phyloP scores from a whole-genome alignment of 2,888 invertebrate species.

The Cactoblastis cactorum region DNA sequence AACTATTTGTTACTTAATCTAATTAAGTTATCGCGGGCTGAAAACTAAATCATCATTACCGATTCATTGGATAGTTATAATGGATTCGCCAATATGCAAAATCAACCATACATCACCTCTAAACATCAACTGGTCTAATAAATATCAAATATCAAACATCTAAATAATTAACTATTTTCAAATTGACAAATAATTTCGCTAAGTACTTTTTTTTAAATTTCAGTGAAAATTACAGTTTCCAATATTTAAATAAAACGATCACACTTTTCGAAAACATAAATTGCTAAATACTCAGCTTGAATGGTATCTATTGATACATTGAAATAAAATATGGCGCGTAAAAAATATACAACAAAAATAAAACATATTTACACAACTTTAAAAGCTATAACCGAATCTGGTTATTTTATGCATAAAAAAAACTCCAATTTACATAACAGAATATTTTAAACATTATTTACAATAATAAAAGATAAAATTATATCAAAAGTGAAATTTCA shows the following conservation, averaged over 20 bases:
- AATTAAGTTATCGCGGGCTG: neutral
- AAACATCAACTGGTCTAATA: neutral
- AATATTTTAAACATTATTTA: neutral
- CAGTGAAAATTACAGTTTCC: conserved; percentile 14
- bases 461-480: conserved; percentile 1
- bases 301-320: neutral
- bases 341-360: neutral
- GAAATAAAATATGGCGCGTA: neutral
- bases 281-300: neutral
- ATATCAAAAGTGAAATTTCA: neutral
- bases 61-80: neutral
- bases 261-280: neutral
- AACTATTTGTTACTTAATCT: neutral
- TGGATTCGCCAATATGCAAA: conserved; percentile 20
- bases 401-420: conserved; percentile 2
- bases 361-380: conserved; percentile 1
- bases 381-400: neutral
- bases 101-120: neutral
- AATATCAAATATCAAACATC: conserved; percentile 16
- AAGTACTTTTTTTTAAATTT: conserved; percentile 16
- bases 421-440: conserved; percentile 1
- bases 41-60: conserved; percentile 1
- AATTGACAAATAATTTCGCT: conserved; percentile 26
- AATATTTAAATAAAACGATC: conserved; percentile 9
- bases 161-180: conserved; percentile 20